Percentiles rank a stretch among this genome's conserved stretches.
Conservation (phyloP, 2,888 invertebrate species). For the Tetragnatha montana region DNA sequence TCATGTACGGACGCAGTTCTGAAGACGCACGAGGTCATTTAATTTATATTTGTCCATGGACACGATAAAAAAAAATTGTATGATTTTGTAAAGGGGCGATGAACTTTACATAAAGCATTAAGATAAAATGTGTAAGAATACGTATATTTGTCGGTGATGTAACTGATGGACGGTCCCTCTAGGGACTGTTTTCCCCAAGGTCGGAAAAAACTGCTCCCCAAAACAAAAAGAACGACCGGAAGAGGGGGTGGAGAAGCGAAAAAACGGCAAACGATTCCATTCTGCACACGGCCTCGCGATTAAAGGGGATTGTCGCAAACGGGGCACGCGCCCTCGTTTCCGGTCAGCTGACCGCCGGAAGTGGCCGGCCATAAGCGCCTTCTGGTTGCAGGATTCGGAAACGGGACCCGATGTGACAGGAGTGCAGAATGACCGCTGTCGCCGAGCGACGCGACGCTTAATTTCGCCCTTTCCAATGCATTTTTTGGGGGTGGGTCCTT, state of each 20-base stretch:
- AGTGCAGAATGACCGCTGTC: conserved; percentile 30
- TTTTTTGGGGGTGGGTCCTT: too few species aligned
- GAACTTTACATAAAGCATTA: too few species aligned
- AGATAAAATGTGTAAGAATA: too few species aligned
- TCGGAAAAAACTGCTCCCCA: not conserved
- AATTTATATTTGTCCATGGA: too few species aligned
- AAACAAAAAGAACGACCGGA: not conserved
- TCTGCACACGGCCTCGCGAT: conserved; percentile 55
- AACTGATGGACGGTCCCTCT: not conserved
- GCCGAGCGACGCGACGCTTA: conserved; percentile 17
- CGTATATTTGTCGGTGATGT: too few species aligned
- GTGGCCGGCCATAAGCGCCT: conserved; percentile 51
- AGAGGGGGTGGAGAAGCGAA: conserved; percentile 4
- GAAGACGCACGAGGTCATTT: too few species aligned
- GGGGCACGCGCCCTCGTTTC: conserved; percentile 41
- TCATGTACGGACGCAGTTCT: too few species aligned
- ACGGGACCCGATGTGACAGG: conserved; percentile 45
- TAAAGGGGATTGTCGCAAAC: conserved; percentile 61
- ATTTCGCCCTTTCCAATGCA: not conserved
- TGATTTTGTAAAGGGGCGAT: too few species aligned
- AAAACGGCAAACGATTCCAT: conserved; percentile 25
- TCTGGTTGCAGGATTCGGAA: conserved; percentile 45
- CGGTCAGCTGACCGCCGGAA: conserved; percentile 60
- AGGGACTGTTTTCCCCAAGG: not conserved
- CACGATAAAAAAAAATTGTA: too few species aligned